Percentiles rank a stretch among this genome's conserved stretches.
These are phyloP conservation scores for Amazonetta brasiliensis DNA, from an alignment of 2,797 vertebrate genomes.

Conservation along the genomic window DNA sequence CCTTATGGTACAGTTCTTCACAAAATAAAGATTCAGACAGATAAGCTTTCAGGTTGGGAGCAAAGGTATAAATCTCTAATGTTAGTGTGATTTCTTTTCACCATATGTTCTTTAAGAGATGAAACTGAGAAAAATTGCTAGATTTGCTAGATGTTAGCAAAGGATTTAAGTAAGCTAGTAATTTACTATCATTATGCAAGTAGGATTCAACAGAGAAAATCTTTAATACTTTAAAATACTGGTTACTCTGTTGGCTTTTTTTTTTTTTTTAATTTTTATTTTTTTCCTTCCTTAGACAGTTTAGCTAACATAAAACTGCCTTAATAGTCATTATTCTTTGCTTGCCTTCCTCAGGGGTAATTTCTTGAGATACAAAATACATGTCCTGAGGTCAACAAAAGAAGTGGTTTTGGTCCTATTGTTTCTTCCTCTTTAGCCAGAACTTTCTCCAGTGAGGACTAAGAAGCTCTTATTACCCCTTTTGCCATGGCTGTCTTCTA, in stretches of 20 bases:
- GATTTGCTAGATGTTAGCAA: background rate
- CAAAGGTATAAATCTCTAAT: background rate
- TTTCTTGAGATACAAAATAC: conserved; percentile 31
- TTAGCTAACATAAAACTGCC: conserved; percentile 16
- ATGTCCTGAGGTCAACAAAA: background rate
- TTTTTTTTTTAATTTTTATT: background rate
- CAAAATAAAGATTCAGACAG: background rate
- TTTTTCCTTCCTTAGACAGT: background rate
- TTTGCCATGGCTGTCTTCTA: background rate
- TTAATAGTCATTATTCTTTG: background rate
- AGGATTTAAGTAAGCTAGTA: background rate
- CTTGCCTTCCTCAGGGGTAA: conserved; percentile 13
- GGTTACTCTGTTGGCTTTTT: background rate
- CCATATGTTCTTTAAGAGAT: background rate
- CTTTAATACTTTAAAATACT: background rate
- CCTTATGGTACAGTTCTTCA: background rate
- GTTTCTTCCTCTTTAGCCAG: background rate
- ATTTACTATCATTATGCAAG: background rate
- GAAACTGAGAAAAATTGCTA: background rate
- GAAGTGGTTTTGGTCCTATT: background rate
- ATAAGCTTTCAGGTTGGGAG: background rate
- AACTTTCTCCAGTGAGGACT: background rate
- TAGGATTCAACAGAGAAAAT: background rate
- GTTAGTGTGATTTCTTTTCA: background rate
- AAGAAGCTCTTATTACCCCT: background rate